A percentile compares a stretch with the other conserved stretches of the same genome.
Evolutionary conservation across 2,113 vertebrate genomes (phyloP).

Genomic region (Anser cygnoides): DNA sequence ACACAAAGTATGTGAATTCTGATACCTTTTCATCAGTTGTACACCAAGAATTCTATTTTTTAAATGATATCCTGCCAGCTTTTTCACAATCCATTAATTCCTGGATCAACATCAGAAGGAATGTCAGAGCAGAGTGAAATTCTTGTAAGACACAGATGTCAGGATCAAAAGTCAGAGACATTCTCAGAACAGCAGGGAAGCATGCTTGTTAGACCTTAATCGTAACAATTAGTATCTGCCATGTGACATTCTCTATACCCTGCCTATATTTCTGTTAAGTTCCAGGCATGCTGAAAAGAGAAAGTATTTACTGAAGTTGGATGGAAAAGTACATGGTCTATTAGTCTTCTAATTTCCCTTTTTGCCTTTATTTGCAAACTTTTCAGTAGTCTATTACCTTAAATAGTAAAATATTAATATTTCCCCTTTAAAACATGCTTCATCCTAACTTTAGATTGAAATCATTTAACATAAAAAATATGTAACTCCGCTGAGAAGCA

Average conservation of each 20-base stretch:
- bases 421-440: not conserved
- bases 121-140: conserved; percentile 93
- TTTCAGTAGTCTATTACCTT: conserved; percentile 32
- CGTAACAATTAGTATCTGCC: conserved; percentile 89
- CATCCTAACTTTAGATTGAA: not conserved
- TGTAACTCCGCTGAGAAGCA: not conserved
- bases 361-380: conserved; percentile 20
- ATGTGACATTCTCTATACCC: conserved; percentile 81
- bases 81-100: conserved; percentile 97
- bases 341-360: conserved; percentile 1
- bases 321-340: conserved; percentile 46
- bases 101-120: conserved; percentile 93
- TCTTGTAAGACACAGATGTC: conserved; percentile 98
- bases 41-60: conserved; percentile 84
- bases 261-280: conserved; percentile 74
- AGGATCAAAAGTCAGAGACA: conserved; percentile 98
- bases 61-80: conserved; percentile 89
- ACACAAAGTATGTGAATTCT: conserved; percentile 75
- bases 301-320: conserved; percentile 64
- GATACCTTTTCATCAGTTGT: conserved; percentile 82
- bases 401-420: conserved; percentile 22
- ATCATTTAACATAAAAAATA: not conserved
- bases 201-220: conserved; percentile 87
- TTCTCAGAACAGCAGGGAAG: conserved; percentile 89
- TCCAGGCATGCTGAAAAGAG: conserved; percentile 68